phyloP scores from a whole-genome alignment of 1,140 invertebrate species.

The Zaprionus vittiger region DNA sequence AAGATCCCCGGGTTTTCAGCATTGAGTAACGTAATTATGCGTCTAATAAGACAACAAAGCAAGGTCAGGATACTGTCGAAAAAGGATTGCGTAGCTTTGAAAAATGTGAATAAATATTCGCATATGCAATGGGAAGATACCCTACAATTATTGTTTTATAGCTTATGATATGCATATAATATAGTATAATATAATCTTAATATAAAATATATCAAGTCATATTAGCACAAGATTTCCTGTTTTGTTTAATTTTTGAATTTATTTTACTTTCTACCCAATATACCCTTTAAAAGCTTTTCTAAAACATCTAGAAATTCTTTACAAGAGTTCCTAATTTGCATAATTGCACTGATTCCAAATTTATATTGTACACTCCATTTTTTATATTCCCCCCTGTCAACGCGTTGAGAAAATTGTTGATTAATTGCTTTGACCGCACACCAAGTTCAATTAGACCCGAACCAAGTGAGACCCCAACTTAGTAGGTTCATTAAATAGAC shows the following conservation, averaged over 20 bases:
- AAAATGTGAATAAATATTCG: background rate
- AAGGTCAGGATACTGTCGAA: slow-evolving; percentile 43
- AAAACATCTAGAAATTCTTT: background rate
- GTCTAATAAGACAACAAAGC: slow-evolving; percentile 83
- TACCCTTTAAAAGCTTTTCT: background rate
- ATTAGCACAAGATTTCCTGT: too few species aligned
- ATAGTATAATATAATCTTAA: too few species aligned
- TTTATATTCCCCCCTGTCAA: slow-evolving; percentile 35
- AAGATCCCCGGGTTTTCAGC: slow-evolving; percentile 40
- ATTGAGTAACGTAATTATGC: slow-evolving; percentile 70
- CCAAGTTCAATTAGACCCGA: slow-evolving; percentile 55
- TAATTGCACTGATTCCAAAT: slow-evolving; percentile 73
- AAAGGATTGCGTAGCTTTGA: slow-evolving; percentile 58
- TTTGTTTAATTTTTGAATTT: background rate
- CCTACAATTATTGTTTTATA: background rate
- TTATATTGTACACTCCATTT: slow-evolving; percentile 39
- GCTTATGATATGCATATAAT: too few species aligned
- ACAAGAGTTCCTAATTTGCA: slow-evolving; percentile 66
- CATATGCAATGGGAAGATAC: background rate
- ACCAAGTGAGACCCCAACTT: background rate
- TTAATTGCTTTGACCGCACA: slow-evolving; percentile 71
- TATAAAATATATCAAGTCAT: too few species aligned
- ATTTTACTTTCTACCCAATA: too few species aligned
- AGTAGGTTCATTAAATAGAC: slow-evolving; percentile 46
- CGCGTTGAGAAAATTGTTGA: slow-evolving; percentile 71